phyloP scores from a whole-genome alignment of 2,888 invertebrate genomes.

The Drosophila helvetica region DNA sequence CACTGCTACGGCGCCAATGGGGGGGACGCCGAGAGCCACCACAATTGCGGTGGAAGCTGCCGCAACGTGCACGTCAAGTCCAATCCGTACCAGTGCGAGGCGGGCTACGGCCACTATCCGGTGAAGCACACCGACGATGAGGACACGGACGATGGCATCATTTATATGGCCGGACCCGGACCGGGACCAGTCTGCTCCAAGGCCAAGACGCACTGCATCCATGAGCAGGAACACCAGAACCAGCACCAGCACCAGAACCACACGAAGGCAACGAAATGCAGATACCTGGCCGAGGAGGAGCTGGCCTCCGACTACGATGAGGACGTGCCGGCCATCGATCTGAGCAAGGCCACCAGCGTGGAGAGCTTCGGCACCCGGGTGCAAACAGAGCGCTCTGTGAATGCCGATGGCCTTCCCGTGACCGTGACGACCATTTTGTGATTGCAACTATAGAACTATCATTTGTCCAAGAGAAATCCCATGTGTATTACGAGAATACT shows the following conservation, averaged over 20 bases:
- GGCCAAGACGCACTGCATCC: slow-evolving; percentile 26
- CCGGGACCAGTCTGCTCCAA: slow-evolving; percentile 52
- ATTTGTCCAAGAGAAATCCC: neutral
- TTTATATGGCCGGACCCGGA: slow-evolving; percentile 72
- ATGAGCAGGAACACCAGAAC: slow-evolving; percentile 11
- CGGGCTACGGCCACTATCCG: slow-evolving; percentile 79
- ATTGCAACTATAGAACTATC: slow-evolving; percentile 60
- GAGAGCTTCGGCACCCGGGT: slow-evolving; percentile 78
- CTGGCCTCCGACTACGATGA: slow-evolving; percentile 78
- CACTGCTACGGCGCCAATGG: slow-evolving; percentile 81
- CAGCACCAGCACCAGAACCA: slow-evolving; percentile 4
- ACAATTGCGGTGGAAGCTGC: slow-evolving; percentile 81
- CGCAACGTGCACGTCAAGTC: slow-evolving; percentile 81
- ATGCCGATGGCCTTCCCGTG: slow-evolving; percentile 81
- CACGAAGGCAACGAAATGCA: slow-evolving; percentile 47
- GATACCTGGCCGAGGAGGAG: slow-evolving; percentile 73
- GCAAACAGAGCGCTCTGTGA: slow-evolving; percentile 80
- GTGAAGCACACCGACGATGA: slow-evolving; percentile 68
- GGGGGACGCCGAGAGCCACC: slow-evolving; percentile 79
- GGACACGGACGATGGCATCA: slow-evolving; percentile 81
- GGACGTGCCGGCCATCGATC: slow-evolving; percentile 78
- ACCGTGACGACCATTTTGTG: slow-evolving; percentile 84
- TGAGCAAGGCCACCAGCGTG: slow-evolving; percentile 76
- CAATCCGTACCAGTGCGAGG: slow-evolving; percentile 82
- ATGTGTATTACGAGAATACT: neutral